A percentile compares a stretch with the other conserved stretches of the same genome.
phyloP scores from a whole-genome alignment of 37 sponge, comb jelly and placozoan genomes.

The Cliona cf. orientalis region DNA sequence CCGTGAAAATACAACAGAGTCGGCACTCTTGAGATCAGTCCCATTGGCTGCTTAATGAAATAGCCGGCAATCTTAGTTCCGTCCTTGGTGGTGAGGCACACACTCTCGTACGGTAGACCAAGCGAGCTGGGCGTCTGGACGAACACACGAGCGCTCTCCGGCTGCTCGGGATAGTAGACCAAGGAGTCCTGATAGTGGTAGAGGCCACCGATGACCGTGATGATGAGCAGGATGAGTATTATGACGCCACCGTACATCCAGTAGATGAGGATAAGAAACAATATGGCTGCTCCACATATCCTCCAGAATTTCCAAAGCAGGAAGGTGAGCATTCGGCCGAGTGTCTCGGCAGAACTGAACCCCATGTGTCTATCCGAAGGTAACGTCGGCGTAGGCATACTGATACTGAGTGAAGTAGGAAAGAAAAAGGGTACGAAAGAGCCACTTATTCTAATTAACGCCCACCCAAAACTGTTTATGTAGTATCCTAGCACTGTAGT shows the following conservation, averaged over 20 bases:
- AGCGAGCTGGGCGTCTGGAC: constrained; percentile 93
- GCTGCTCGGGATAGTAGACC: constrained; percentile 97
- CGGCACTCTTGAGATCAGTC: constrained; percentile 58
- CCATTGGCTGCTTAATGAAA: constrained; percentile 91
- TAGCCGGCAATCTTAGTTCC: constrained; percentile 75
- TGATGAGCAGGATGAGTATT: constrained; percentile 85
- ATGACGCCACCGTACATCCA: constrained; percentile 92
- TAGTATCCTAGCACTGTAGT: too few species aligned
- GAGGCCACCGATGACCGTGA: constrained; percentile 86
- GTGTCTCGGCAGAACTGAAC: constrained; percentile 80
- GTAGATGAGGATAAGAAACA: constrained; percentile 92
- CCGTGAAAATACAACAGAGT: constrained; percentile 95
- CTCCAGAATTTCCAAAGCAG: constrained; percentile 89
- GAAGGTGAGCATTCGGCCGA: constrained; percentile 60
- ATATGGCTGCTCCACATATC: constrained; percentile 88
- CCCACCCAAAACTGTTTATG: too few species aligned
- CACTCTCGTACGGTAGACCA: constrained; percentile 90
- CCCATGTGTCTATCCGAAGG: constrained; percentile 92
- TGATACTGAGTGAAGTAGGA: too few species aligned
- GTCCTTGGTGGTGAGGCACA: constrained; percentile 82
- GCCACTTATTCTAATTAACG: too few species aligned
- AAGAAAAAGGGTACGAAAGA: too few species aligned
- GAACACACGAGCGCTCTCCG: constrained; percentile 93
- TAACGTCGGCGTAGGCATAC: constrained; percentile 32
- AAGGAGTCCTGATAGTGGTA: constrained; percentile 99